phyloP scores from a whole-genome alignment of 2,113 vertebrate species.

The Esox niger region DNA sequence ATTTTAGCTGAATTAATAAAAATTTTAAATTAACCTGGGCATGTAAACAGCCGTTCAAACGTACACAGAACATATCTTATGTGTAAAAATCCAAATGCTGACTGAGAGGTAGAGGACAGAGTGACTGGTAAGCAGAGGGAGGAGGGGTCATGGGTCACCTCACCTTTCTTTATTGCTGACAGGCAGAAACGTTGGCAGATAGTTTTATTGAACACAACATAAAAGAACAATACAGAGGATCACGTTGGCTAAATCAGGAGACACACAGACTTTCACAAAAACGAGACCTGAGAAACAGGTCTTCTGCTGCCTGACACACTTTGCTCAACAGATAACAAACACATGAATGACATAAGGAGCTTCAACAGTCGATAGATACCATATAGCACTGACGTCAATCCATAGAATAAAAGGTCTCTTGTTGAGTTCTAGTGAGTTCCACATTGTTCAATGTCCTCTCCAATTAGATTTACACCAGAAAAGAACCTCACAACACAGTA shows the following conservation, averaged over 20 bases:
- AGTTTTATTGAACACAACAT: too few relatives aligned
- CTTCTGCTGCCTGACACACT: constrained; percentile 31
- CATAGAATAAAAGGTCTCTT: constrained; percentile 57
- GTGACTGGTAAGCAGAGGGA: background rate
- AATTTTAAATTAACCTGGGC: background rate
- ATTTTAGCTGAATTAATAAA: background rate
- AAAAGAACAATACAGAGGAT: too few relatives aligned
- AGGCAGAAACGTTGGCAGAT: too few relatives aligned
- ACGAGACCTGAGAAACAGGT: constrained; percentile 33
- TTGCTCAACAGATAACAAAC: constrained; percentile 33
- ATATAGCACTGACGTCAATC: constrained; percentile 56
- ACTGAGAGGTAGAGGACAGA: background rate
- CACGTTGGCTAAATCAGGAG: constrained; percentile 49
- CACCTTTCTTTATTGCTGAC: too few relatives aligned
- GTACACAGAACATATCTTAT: too few relatives aligned
- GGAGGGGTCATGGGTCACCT: constrained; percentile 10
- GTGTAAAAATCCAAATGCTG: background rate
- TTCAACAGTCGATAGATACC: background rate
- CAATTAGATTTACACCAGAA: constrained; percentile 14
- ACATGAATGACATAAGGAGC: constrained; percentile 32
- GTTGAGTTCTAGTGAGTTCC: constrained; percentile 14
- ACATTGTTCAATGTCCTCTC: constrained; percentile 21
- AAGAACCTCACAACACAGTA: constrained; percentile 11
- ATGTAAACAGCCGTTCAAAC: too few relatives aligned
- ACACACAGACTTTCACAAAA: constrained; percentile 54